A percentile compares a stretch with the other conserved stretches of the same genome.
Evolutionary conservation across 2,888 invertebrate genomes (phyloP).

Genomic region (Neoaliturus tenellus): DNA sequence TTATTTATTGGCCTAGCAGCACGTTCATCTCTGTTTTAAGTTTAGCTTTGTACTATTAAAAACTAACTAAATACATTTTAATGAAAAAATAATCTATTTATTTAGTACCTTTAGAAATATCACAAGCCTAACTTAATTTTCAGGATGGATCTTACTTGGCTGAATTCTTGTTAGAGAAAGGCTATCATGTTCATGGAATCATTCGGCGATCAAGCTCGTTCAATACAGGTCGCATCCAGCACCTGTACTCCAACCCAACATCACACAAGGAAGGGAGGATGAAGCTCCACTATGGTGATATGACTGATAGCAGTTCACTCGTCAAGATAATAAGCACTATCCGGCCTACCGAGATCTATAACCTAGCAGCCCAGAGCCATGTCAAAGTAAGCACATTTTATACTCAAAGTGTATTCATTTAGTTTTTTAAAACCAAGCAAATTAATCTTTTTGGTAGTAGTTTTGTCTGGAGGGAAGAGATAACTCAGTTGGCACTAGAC

Average conservation of each 20-base stretch:
- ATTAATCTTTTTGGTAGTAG: too few species aligned
- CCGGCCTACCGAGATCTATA: conserved; percentile 96
- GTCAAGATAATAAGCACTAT: conserved; percentile 89
- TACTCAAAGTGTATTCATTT: too few species aligned
- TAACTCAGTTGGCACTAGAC: too few species aligned
- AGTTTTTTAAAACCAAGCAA: too few species aligned
- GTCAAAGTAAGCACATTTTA: conserved; percentile 84
- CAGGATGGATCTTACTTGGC: conserved; percentile 99
- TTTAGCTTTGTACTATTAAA: too few species aligned
- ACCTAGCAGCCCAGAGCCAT: conserved; percentile 99
- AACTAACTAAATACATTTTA: too few species aligned
- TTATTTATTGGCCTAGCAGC: too few species aligned
- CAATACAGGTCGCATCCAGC: conserved; percentile 97
- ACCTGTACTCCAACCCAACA: conserved; percentile 93
- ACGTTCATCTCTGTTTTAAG: too few species aligned
- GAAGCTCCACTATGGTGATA: conserved; percentile 98
- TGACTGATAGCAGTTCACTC: conserved; percentile 98
- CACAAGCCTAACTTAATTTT: background rate
- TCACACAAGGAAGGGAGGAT: conserved; percentile 92
- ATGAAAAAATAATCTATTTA: too few species aligned
- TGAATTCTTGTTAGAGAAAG: conserved; percentile 93
- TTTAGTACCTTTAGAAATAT: too few species aligned
- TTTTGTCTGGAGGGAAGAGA: too few species aligned
- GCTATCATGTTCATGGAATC: conserved; percentile 97
- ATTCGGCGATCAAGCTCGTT: conserved; percentile 96